Evolutionary conservation across 2,113 vertebrate genomes (phyloP).

Genomic region (Myotis davidii): DNA sequence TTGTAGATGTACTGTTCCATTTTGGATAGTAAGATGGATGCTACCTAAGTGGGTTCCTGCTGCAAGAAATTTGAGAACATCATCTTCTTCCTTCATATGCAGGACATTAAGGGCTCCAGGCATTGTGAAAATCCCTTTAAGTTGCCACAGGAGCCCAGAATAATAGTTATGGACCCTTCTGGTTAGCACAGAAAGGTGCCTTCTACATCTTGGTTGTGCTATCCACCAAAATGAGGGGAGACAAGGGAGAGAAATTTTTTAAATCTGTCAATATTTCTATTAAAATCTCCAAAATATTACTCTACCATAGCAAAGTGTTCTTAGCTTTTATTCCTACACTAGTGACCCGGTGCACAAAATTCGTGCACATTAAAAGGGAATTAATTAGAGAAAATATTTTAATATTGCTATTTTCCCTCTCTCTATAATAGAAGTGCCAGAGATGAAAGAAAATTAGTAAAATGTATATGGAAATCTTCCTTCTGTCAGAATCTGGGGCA

Average conservation of each 20-base stretch:
- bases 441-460: no score
- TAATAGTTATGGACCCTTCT: constrained; percentile 65
- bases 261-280: background rate
- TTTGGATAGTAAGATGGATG: background rate
- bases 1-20: background rate
- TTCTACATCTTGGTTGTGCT: background rate
- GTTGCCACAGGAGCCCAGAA: background rate
- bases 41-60: background rate
- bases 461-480: no score
- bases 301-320: background rate
- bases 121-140: background rate
- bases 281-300: background rate
- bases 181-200: constrained; percentile 42
- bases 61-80: background rate
- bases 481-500: no score
- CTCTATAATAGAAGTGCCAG: no score
- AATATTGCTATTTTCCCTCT: no score
- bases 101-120: background rate
- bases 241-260: background rate
- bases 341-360: no score
- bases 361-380: no score
- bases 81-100: background rate
- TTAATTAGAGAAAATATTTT: no score
- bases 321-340: background rate
- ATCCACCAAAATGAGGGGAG: background rate